phyloP scores from a whole-genome alignment of 2,888 invertebrate species.

The Agonopterix arenella region DNA sequence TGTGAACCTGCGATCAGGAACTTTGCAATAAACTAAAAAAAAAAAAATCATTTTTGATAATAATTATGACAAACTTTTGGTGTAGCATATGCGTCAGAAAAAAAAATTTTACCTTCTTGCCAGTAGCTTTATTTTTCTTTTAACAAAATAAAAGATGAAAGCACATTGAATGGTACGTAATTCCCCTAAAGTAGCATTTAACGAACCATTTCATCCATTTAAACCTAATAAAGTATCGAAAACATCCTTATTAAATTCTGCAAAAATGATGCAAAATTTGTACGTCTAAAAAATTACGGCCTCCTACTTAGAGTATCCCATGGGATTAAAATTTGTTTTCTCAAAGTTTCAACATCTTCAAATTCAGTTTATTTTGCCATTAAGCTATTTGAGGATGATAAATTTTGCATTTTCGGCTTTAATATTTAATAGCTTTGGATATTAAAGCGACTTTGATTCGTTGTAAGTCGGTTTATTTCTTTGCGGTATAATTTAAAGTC shows the following conservation, averaged over 20 bases:
- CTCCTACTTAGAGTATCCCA: constrained; percentile 27
- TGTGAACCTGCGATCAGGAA: no score
- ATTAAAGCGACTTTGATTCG: constrained; percentile 37
- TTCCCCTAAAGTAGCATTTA: constrained; percentile 38
- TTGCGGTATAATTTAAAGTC: no score
- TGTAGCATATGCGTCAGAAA: no score
- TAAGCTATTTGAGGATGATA: constrained; percentile 53
- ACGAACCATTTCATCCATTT: constrained; percentile 62
- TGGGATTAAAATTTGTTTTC: constrained; percentile 50
- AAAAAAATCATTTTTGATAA: no score
- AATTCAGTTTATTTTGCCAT: constrained; percentile 61
- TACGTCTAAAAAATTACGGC: constrained; percentile 29
- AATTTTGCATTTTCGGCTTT: constrained; percentile 36
- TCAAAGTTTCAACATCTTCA: constrained; percentile 41
- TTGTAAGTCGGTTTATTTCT: background rate
- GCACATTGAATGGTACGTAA: constrained; percentile 14
- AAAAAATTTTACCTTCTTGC: no score
- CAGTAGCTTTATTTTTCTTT: no score
- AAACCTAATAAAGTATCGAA: constrained; percentile 65
- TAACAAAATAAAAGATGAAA: no score
- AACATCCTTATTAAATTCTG: constrained; percentile 63
- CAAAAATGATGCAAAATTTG: constrained; percentile 30
- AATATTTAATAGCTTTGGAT: constrained; percentile 37
- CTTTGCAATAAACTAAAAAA: no score
- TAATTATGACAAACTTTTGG: no score